A percentile compares a stretch with the other conserved stretches of the same genome.
Evolutionary conservation across 2,797 vertebrate genomes (phyloP).

Genomic region (Fratercula arctica): DNA sequence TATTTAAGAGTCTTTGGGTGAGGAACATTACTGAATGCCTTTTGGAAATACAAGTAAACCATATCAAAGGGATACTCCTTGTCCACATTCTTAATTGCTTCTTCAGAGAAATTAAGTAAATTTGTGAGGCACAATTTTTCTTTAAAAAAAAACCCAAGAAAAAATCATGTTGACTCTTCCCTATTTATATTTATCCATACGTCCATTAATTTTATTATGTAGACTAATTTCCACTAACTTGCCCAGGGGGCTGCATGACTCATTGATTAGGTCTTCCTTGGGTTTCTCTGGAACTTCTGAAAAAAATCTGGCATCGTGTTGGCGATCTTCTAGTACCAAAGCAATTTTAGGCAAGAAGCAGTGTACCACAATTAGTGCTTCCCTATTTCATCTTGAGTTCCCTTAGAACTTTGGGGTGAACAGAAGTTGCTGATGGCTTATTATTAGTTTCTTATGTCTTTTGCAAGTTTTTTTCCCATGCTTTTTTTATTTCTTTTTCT

Average conservation of each 20-base stretch:
- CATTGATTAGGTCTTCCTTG: background rate
- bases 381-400: background rate
- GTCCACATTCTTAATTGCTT: background rate
- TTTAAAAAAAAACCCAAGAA: background rate
- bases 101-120: background rate
- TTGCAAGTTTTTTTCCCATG: background rate
- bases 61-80: background rate
- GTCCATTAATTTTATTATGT: background rate
- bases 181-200: background rate
- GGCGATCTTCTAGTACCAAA: background rate
- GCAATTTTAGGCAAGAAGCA: background rate
- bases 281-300: background rate
- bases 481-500: background rate
- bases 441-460: background rate
- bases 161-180: background rate
- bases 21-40: background rate
- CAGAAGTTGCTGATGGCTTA: background rate
- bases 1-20: slow-evolving; percentile 3
- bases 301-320: background rate
- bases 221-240: background rate
- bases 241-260: background rate
- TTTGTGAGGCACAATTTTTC: background rate
- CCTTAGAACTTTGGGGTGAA: background rate
- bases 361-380: background rate
- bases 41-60: background rate